Evolutionary conservation across 2,797 vertebrate genomes (phyloP).

Genomic region (Hypotaenidia philippensis): DNA sequence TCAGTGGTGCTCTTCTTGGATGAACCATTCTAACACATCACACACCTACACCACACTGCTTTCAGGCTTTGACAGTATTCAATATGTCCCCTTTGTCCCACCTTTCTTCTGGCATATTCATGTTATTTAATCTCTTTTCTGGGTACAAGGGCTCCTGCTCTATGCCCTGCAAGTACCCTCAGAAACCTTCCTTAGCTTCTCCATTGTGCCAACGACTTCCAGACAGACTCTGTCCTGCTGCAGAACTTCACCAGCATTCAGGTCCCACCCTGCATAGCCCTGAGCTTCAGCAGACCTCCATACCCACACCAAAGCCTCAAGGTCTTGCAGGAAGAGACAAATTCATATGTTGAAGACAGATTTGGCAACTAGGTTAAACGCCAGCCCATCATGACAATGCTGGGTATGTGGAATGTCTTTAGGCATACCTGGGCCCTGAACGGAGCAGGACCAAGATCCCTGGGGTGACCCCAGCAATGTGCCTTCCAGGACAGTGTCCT

Average conservation of each 20-base stretch:
- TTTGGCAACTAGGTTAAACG: not conserved
- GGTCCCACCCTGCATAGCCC: not conserved
- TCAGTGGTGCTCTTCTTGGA: not conserved
- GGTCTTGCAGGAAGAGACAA: not conserved
- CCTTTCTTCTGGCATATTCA: not conserved
- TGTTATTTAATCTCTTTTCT: not conserved
- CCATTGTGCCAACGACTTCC: fast-evolving
- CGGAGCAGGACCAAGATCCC: not conserved
- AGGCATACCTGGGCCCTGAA: too few relatives aligned
- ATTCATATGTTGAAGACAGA: not conserved
- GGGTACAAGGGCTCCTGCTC: not conserved
- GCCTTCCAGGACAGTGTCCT: not conserved
- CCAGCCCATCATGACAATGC: fast-evolving
- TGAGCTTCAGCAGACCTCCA: fast-evolving
- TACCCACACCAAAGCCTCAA: not conserved
- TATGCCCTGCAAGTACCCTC: not conserved
- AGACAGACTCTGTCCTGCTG: not conserved
- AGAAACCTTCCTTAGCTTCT: not conserved
- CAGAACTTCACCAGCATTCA: not conserved
- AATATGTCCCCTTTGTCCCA: not conserved
- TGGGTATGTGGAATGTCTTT: fast-evolving
- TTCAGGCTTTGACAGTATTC: not conserved
- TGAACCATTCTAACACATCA: not conserved
- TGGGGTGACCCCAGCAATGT: not conserved
- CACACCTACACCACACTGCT: fast-evolving